Evolutionary conservation across 1,140 invertebrate genomes (phyloP), one percentile per base, ranked within the genome.

Genomic region (Rhizoglyphus robini): DNA sequence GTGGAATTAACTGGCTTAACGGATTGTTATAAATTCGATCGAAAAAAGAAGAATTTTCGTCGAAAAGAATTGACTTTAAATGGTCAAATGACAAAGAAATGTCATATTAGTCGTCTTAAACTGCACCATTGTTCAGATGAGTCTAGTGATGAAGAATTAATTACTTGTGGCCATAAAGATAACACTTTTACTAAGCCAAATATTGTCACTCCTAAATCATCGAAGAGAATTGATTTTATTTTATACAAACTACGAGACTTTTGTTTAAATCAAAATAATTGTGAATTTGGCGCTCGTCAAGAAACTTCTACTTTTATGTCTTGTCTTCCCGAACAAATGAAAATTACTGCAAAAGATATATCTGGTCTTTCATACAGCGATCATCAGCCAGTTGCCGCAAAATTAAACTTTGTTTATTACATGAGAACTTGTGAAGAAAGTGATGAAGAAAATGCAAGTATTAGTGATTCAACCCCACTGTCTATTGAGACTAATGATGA

Each of bases 221-320:
- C 18, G 15, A 69, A 69, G 65, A 31, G 67, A 30, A 69, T 69
- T 63, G 68, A 69, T 46, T 69, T 65, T 58, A 65, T 69, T 15
- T 57, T 69, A 27, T 67, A 25, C 27, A 63, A 64, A 48, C 49
- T 69, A 31, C 4, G 63, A 8, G 47, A 66, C 20, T 23, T 23
- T n/a, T 46, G 2, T 3, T 46, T 20, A 51, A 20, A 13, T 11
- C 13, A 20, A 11, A 23, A 51, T 27, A 13, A 51, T 51, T 11
- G 29, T 51, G 15, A 27, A 4, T 3, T 3, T 51, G 2, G 18
- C n/a, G n/a, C n/a, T n/a, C n/a, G n/a, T n/a, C n/a, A n/a, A n/a
- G n/a, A n/a, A n/a, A n/a, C n/a, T n/a, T n/a, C n/a, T n/a, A n/a
- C n/a, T n/a, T n/a, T n/a, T 11, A 41, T 41, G 36, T 11, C 29